Evolutionary conservation across 2,113 vertebrate genomes (phyloP).

Genomic region (Helogale parvula): DNA sequence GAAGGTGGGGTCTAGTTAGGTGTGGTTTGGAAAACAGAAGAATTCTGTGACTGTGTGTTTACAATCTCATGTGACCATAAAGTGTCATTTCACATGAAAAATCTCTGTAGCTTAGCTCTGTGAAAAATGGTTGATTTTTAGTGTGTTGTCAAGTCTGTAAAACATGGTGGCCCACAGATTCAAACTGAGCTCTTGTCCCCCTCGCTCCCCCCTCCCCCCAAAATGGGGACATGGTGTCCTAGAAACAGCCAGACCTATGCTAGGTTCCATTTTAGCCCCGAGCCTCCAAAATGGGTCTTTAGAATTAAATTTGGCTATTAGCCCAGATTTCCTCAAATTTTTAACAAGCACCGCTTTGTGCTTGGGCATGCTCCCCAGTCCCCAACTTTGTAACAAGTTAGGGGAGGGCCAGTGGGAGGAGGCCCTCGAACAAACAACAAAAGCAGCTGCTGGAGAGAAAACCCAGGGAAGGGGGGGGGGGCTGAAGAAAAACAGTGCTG

Average conservation of each 20-base stretch:
- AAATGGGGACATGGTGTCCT: constrained; percentile 85
- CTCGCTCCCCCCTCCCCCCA: not conserved
- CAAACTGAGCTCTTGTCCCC: constrained; percentile 78
- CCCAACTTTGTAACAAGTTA: constrained; percentile 73
- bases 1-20: not conserved
- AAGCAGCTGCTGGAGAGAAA: constrained; percentile 88
- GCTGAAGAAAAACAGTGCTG: constrained; percentile 80
- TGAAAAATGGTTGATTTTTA: constrained; percentile 78
- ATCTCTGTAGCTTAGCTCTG: constrained; percentile 54
- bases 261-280: constrained; percentile 85
- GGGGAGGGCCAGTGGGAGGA: constrained; percentile 85
- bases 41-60: not conserved
- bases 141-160: constrained; percentile 73
- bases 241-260: constrained; percentile 85
- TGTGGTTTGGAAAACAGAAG: not conserved
- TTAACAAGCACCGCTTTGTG: constrained; percentile 95
- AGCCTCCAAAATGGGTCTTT: constrained; percentile 86
- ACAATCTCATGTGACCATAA: not conserved
- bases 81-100: constrained; percentile 45
- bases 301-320: constrained; percentile 90
- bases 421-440: constrained; percentile 86
- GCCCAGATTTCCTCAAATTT: constrained; percentile 92
- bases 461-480: constrained; percentile 62
- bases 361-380: constrained; percentile 76
- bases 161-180: constrained; percentile 78